A percentile compares a stretch with the other conserved stretches of the same genome.
phyloP scores from a whole-genome alignment of 2,797 vertebrate genomes.

The Cygnus olor region DNA sequence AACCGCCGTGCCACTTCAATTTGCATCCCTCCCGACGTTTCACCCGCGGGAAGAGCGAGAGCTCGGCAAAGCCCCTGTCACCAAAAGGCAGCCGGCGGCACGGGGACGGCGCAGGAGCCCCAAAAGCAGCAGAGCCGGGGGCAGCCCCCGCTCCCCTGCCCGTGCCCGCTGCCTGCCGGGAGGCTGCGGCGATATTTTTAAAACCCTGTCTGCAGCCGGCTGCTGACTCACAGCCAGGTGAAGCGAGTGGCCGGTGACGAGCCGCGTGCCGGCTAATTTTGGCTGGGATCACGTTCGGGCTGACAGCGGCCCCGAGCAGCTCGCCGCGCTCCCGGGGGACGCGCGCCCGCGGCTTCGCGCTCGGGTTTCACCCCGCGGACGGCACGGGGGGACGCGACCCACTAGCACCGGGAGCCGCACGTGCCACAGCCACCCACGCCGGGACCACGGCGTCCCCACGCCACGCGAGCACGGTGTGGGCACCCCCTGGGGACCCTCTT shows the following conservation, averaged over 20 bases:
- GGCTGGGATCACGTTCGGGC: background rate
- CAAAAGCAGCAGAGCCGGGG: too few relatives aligned
- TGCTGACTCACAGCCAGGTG: slow-evolving; percentile 67
- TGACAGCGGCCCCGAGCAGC: background rate
- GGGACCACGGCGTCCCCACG: too few relatives aligned
- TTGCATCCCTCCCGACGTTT: background rate
- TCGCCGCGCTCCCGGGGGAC: background rate
- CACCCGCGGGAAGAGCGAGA: background rate
- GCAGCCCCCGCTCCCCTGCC: background rate
- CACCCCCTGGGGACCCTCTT: too few relatives aligned
- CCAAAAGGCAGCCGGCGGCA: too few relatives aligned
- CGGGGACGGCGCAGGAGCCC: too few relatives aligned
- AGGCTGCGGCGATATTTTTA: background rate
- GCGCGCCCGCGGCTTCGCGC: background rate
- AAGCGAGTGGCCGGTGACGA: slow-evolving; percentile 42
- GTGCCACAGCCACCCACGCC: too few relatives aligned
- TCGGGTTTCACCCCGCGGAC: too few relatives aligned
- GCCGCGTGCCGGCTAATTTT: background rate
- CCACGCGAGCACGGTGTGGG: too few relatives aligned
- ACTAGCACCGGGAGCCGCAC: too few relatives aligned
- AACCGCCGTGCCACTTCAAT: background rate
- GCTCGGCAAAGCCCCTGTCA: too few relatives aligned
- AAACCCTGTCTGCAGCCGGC: background rate
- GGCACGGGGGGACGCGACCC: too few relatives aligned
- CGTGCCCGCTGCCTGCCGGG: background rate